Percentiles rank a stretch among this genome's conserved stretches.
Evolutionary conservation across 2,113 vertebrate species (phyloP).

Genomic region (Channa maculata): DNA sequence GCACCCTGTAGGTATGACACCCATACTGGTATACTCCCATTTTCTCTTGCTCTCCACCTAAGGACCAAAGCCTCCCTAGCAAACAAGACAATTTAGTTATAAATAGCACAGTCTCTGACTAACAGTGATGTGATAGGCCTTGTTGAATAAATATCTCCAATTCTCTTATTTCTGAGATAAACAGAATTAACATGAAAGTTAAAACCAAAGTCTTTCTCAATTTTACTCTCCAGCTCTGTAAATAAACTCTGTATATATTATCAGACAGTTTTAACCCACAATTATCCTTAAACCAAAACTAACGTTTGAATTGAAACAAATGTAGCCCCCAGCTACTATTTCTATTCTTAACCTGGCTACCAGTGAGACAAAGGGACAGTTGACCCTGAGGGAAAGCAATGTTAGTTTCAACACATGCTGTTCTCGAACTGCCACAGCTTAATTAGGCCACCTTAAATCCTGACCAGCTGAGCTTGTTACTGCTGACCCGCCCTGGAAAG

Average conservation of each 20-base stretch:
- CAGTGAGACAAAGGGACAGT: constrained; percentile 10
- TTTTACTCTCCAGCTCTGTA: constrained; percentile 12
- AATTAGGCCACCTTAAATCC: constrained; percentile 60
- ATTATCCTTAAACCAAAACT: constrained; percentile 4
- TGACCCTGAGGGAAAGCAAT: constrained; percentile 9
- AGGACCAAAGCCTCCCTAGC: constrained; percentile 10
- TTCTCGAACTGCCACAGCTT: constrained; percentile 16
- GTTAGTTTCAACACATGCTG: constrained; percentile 10
- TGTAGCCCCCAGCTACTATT: constrained; percentile 15
- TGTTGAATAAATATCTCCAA: constrained; percentile 47
- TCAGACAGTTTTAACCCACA: constrained; percentile 13
- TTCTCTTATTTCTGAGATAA: constrained; percentile 26
- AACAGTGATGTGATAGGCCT: constrained; percentile 42
- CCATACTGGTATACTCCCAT: constrained; percentile 10
- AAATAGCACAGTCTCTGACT: constrained; percentile 53
- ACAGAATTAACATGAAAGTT: constrained; percentile 31
- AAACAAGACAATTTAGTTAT: constrained; percentile 44
- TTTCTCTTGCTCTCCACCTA: constrained; percentile 18
- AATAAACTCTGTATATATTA: constrained; percentile 16
- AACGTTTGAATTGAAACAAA: constrained; percentile 17
- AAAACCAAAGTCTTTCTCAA: constrained; percentile 5
- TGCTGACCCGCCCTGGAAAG: constrained; percentile 44
- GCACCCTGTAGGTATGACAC: constrained; percentile 13
- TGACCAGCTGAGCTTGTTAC: constrained; percentile 49
- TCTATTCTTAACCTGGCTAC: constrained; percentile 38